phyloP scores from a whole-genome alignment of 1,140 invertebrate genomes.

The Littorina saxatilis region DNA sequence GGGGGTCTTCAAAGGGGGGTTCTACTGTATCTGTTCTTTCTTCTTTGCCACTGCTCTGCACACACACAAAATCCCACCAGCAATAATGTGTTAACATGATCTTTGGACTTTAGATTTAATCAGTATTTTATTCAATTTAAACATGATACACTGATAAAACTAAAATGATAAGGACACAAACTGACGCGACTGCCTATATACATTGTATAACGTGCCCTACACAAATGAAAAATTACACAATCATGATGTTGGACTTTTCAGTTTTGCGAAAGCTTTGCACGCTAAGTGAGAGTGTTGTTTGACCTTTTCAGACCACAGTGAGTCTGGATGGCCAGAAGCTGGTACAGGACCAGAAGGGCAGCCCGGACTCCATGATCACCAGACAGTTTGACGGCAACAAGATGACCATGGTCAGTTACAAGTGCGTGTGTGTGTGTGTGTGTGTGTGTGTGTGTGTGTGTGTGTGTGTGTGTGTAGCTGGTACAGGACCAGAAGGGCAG shows the following conservation, averaged over 20 bases:
- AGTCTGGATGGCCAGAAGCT: conserved; percentile 56
- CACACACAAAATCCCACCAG: too few relatives aligned
- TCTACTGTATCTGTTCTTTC: too few relatives aligned
- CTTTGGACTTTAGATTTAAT: too few relatives aligned
- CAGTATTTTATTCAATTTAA: too few relatives aligned
- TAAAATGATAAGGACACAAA: not conserved
- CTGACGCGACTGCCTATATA: not conserved
- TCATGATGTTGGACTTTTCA: not conserved
- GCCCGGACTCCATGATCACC: conserved; percentile 46
- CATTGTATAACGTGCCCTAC: not conserved
- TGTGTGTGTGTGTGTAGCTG: not conserved
- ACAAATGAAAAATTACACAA: not conserved
- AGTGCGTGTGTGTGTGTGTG: not conserved
- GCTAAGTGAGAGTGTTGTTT: too few relatives aligned
- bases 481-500: not conserved
- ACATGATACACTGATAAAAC: not conserved
- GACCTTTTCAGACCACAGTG: conserved; percentile 51
- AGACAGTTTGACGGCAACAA: conserved; percentile 54
- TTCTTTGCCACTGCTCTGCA: too few relatives aligned
- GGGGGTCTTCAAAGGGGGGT: too few relatives aligned
- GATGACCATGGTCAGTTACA: conserved; percentile 56
- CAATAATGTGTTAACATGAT: too few relatives aligned
- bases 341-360: conserved; percentile 56
- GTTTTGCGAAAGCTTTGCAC: not conserved
- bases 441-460: not conserved